A percentile compares a stretch with the other conserved stretches of the same genome.
phyloP scores from a whole-genome alignment of 1,140 invertebrate species.

The Pteromalus puparum region DNA sequence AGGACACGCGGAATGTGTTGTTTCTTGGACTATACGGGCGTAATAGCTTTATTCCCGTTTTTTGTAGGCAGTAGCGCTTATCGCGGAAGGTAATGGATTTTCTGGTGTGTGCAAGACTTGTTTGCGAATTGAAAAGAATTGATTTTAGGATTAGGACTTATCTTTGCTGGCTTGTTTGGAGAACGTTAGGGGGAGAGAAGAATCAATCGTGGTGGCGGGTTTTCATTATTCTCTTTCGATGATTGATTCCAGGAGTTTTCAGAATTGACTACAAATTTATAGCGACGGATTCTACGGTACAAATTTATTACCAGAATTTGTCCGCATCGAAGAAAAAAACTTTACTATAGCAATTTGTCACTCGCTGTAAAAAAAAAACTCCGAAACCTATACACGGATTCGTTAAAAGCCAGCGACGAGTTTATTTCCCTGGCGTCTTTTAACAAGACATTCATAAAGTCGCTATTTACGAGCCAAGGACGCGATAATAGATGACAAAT shows the following conservation, averaged over 20 bases:
- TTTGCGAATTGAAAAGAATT: not conserved
- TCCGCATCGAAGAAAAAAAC: not conserved
- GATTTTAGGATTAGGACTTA: not conserved
- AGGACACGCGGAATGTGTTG: not conserved
- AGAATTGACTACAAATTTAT: too few species aligned
- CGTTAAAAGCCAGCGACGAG: slow-evolving; percentile 26
- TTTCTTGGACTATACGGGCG: not conserved
- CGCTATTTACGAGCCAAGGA: slow-evolving; percentile 66
- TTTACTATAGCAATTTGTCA: not conserved
- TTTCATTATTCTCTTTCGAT: too few species aligned
- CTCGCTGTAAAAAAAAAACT: slow-evolving; percentile 8
- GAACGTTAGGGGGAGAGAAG: too few species aligned
- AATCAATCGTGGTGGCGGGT: too few species aligned
- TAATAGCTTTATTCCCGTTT: not conserved
- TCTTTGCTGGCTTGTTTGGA: not conserved
- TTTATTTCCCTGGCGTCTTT: slow-evolving; percentile 46
- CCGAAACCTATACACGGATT: not conserved
- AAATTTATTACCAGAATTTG: not conserved
- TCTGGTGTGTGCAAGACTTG: not conserved
- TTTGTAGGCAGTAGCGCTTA: not conserved
- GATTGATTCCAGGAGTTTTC: too few species aligned
- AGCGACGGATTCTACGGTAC: not conserved
- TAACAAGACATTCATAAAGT: slow-evolving; percentile 68
- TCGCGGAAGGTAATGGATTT: not conserved
- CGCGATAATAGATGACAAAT: slow-evolving; percentile 75